Evolutionary conservation across 2,113 vertebrate genomes (phyloP), one percentile per base, ranked within the genome.

Genomic region (Emydura subglobosa): DNA sequence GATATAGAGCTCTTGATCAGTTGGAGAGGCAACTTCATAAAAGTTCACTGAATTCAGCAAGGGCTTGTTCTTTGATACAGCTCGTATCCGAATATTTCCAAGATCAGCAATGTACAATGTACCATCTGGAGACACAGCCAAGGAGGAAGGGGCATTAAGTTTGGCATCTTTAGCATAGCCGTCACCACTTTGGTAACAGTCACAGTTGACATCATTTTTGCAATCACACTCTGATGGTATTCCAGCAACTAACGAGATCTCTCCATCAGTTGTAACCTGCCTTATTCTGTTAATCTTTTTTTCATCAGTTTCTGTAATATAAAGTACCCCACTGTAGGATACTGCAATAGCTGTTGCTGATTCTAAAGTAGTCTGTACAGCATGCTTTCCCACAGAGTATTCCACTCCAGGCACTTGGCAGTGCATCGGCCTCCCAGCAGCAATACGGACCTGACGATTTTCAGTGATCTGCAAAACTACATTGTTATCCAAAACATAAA

Each of bases 81-180:
- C 99, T 39, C 99, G 98, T 95, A 99, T 99, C 65, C 99, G 98
- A 84, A 99, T 99, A 93, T 99, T 99, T 55, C 99, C 99, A 55
- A 99, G 98, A 93, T 99, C 99, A 0, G 99, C 99, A 49, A 99
- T 98, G 54, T 99, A 99, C 21, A 99, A 97, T 0, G 99, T 99
- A 12, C 99, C 99, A 51, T 99, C 99, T 0, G 99, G 99, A 76
- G 99, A 99, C 16, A 99, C 99, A 2, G 99, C 99, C 49, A 99
- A 97, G 27, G 99, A 99, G 78, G 99, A 99, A 0, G 99, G 99
- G 1, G 98, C 99, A 19, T 99, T 99, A 55, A 99, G 99, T 93
- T 99, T 99, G 83, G 99, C 99, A 12, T 99, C 99, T 96, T 99
- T 99, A 97, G 99, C 99, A 16, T 99, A 99, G 84, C 99, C 99